phyloP scores from a whole-genome alignment of 2,113 vertebrate species.

The Bubo blakistoni region DNA sequence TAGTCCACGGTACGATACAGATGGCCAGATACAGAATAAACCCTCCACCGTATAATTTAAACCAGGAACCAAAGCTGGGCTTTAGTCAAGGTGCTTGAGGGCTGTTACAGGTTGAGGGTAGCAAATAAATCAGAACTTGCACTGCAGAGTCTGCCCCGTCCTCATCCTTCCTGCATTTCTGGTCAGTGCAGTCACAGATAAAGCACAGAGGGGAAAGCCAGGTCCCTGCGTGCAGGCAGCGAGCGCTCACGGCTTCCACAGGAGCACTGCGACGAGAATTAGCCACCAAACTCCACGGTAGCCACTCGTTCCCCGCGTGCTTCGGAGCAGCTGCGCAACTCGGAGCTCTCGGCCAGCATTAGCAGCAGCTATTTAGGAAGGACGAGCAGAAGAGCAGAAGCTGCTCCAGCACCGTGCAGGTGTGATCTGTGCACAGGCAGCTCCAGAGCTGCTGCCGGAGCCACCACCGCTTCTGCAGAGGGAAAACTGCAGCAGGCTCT shows the following conservation, averaged over 20 bases:
- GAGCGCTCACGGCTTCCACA: background rate
- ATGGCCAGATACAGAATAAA: background rate
- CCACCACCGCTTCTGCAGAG: background rate
- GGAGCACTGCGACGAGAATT: rapidly evolving
- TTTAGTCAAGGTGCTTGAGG: background rate
- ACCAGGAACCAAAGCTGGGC: background rate
- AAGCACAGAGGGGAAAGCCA: background rate
- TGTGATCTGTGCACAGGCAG: background rate
- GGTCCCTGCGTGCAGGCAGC: background rate
- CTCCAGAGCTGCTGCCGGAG: background rate
- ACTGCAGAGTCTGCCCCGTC: background rate
- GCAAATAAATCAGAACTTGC: background rate
- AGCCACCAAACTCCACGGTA: background rate
- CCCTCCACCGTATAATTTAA: rapidly evolving
- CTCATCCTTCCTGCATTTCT: background rate
- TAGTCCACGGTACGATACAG: too few relatives aligned
- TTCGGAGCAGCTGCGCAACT: background rate
- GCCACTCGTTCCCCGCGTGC: rapidly evolving
- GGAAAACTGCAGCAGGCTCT: background rate
- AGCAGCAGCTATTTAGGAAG: background rate
- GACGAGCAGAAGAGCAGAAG: background rate
- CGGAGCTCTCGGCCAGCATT: rapidly evolving
- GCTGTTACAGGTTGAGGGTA: background rate
- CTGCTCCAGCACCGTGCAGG: background rate
- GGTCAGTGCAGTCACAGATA: background rate